Conservation (phyloP, 2,113 vertebrate genomes). For the Lepus americanus region DNA sequence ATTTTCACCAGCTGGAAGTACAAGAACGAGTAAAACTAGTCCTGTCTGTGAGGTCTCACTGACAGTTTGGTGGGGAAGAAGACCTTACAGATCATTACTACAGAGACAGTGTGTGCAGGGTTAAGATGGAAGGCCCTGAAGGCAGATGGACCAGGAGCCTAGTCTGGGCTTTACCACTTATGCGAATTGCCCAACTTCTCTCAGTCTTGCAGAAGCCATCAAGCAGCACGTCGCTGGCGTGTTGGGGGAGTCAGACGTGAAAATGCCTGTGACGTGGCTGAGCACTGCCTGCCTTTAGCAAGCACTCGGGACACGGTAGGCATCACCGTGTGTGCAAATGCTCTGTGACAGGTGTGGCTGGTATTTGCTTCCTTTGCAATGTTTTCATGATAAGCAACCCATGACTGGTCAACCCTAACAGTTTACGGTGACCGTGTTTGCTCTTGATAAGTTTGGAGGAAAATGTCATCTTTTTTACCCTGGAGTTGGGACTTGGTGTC, state of each 20-base stretch:
- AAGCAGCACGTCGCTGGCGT: background rate
- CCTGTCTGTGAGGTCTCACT: background rate
- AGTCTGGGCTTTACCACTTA: background rate
- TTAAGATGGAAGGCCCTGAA: background rate
- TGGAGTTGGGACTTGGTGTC: background rate
- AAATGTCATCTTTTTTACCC: conserved; percentile 9
- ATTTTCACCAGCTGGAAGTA: background rate
- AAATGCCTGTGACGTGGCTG: conserved; percentile 2
- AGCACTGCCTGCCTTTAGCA: background rate
- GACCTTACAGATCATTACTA: background rate
- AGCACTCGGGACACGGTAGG: background rate
- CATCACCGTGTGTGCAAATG: conserved; percentile 1
- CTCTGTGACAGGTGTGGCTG: background rate
- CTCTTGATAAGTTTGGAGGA: background rate
- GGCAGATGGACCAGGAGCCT: background rate
- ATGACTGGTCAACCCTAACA: background rate
- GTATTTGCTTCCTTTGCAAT: conserved; percentile 18
- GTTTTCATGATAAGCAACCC: conserved; percentile 35
- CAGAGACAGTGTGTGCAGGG: background rate
- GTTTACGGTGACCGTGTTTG: background rate
- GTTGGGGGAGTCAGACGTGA: conserved; percentile 43
- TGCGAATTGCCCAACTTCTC: background rate
- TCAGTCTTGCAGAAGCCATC: background rate
- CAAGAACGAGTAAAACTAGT: background rate
- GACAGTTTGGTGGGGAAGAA: background rate